Base-by-base conservation (phyloP, 92 coral and sea anemone species). In the Plumapathes pennacea region DNA sequence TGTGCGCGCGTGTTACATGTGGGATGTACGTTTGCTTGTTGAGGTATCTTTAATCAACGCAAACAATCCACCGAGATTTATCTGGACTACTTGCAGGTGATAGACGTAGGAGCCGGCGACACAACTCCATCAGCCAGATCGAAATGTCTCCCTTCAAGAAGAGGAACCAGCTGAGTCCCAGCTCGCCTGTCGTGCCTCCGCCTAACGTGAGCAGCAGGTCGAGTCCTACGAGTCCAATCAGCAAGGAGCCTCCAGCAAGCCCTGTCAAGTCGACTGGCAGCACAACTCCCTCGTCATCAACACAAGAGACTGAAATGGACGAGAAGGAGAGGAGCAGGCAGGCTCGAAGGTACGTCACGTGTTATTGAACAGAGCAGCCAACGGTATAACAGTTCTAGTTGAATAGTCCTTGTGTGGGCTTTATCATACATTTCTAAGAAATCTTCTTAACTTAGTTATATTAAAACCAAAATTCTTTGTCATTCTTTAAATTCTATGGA, bases 51-150 rank as follows among this genome's bases (percentile, higher is more conserved):
- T n/a, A n/a, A n/a, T n/a, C n/a, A n/a, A n/a, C n/a, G n/a, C n/a
- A n/a, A n/a, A n/a, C n/a, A n/a, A n/a, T n/a, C n/a, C n/a, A n/a
- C n/a, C n/a, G n/a, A n/a, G n/a, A n/a, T n/a, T n/a, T n/a, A n/a
- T n/a, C n/a, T n/a, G n/a, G n/a, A n/a, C n/a, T 20, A 17, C 20
- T 22, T 8, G 2, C 38, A 94, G 99, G 96, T 45, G 99, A 86
- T 26, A 70, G 99, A 59, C 72, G 99, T 33, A 80, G 90, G 45
- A 94, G 99, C 54, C 83, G 89, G 29, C 75, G 99, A 30, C 99
- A 94, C 64, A 89, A 94, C 56, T 94, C 96, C 12, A 65, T 94
- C 48, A 86, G 85, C 59, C 80, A 82, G 40, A 60, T 88, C 12
- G 96, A 88, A 61, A 57, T 74, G 1, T 30, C 63, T 19, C 54